A percentile compares a stretch with the other conserved stretches of the same genome.
These are phyloP conservation scores for Acleris cristana DNA, from an alignment of 2,888 invertebrate species.

Conservation along the genomic window DNA sequence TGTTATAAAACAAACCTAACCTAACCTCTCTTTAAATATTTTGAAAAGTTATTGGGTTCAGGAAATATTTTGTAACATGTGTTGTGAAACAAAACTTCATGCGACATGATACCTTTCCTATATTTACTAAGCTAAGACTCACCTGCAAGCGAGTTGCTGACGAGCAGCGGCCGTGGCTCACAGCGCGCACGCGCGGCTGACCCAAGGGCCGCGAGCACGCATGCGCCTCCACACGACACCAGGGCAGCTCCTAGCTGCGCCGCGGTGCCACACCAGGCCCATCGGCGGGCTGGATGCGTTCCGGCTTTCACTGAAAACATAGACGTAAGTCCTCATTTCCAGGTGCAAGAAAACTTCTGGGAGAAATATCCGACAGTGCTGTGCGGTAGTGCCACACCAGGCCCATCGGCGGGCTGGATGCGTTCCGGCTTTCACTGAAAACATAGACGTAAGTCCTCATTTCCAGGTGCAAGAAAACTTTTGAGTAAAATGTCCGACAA, in stretches of 20 bases:
- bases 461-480: background rate
- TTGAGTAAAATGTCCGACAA: background rate
- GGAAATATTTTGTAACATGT: no score
- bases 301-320: conserved; percentile 69
- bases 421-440: conserved; percentile 67
- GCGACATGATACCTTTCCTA: no score
- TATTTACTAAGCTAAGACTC: conserved; percentile 54
- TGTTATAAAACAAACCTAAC: no score
- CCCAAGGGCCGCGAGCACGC: conserved; percentile 91
- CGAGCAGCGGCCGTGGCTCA: conserved; percentile 85
- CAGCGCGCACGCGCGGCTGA: conserved; percentile 89
- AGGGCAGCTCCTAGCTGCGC: conserved; percentile 87
- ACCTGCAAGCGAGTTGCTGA: conserved; percentile 92
- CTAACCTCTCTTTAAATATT: no score
- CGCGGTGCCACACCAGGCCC: conserved; percentile 91
- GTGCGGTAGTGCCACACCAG: conserved; percentile 90
- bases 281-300: conserved; percentile 84
- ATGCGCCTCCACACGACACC: conserved; percentile 87
- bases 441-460: background rate
- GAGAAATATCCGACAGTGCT: conserved; percentile 51
- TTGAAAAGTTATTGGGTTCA: no score
- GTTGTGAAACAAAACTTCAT: no score
- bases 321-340: background rate
- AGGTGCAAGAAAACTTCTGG: background rate
- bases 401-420: conserved; percentile 87